Evolutionary conservation across 2,797 vertebrate genomes (phyloP).

Genomic region (Antennarius maculatus): DNA sequence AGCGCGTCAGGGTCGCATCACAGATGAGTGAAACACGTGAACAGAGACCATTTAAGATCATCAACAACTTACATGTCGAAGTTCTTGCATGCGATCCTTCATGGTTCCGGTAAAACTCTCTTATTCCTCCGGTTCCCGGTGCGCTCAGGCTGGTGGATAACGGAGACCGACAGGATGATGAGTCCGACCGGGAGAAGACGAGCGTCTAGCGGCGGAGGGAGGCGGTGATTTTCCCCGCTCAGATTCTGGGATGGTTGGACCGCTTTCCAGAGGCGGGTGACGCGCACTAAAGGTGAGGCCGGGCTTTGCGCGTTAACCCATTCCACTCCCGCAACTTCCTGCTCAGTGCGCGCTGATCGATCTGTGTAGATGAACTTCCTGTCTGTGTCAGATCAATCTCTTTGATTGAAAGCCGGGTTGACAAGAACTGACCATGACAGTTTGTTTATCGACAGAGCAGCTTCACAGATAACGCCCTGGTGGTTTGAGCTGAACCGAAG

Average conservation of each 20-base stretch:
- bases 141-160: conserved; percentile 28
- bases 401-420: too few species aligned
- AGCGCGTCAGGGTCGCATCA: neutral
- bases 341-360: conserved; percentile 14
- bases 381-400: neutral
- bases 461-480: conserved; percentile 73
- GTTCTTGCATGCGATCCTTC: conserved; percentile 86
- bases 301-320: conserved; percentile 72
- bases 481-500: conserved; percentile 17
- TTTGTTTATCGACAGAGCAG: conserved; percentile 54
- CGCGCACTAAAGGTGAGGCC: conserved; percentile 72
- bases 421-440: neutral
- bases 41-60: neutral
- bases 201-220: conserved; percentile 51
- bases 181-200: conserved; percentile 38
- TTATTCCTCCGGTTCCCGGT: conserved; percentile 23
- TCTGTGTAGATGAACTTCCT: neutral
- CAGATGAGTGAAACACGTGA: conserved; percentile 2
- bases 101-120: conserved; percentile 58
- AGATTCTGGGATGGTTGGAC: conserved; percentile 46
- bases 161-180: conserved; percentile 46
- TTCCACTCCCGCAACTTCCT: conserved; percentile 59
- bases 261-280: conserved; percentile 58
- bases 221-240: conserved; percentile 20
- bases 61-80: conserved; percentile 78